Evolutionary conservation across 2,888 invertebrate species (phyloP), one percentile per base, ranked within the genome.

Genomic region (Orthosia cruda): DNA sequence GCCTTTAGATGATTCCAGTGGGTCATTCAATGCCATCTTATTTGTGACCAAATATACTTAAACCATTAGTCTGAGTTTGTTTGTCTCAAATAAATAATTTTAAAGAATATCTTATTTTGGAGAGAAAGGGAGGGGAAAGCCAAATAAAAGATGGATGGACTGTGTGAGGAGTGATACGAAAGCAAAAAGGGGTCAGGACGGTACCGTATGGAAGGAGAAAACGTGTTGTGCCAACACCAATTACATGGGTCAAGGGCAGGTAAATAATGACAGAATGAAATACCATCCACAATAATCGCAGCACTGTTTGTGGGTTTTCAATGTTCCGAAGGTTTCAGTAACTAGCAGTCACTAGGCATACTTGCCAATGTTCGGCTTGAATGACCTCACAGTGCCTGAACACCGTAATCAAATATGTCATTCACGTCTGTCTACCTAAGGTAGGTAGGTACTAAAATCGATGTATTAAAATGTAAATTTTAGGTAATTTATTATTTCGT

Each of bases 401-500:
- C 40, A 68, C 20, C 32, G 18, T 61, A 15, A 75, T 26, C 54
- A 50, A 26, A 54, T 54, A n/a, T 5, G 16, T 50, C 64, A 50
- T 77, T 71, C 54, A 55, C 64, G 16, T 64, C 77, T 55, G 18
- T 55, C n/a, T 64, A 2, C 12, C 13, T 13, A 40, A 32, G 18
- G 13, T n/a, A 18, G 40, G 59, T n/a, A n/a, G n/a, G n/a, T 32
- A 13, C 50, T n/a, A 9, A 16, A 55, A 77, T 65, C 49, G 45
- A 45, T 77, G 12, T 55, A 68, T 52, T 59, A 13, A 76, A 62
- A 75, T 70, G 64, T 50, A 54, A 32, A 57, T 72, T 45, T 52
- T 40, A n/a, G n/a, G 3, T 40, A 59, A 49, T 71, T 52, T 59
- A 40, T 77, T 77, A 47, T 58, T 64, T 61, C 20, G 32, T 58